Evolutionary conservation across 2,888 invertebrate genomes (phyloP).

Genomic region (Endomychus coccineus): DNA sequence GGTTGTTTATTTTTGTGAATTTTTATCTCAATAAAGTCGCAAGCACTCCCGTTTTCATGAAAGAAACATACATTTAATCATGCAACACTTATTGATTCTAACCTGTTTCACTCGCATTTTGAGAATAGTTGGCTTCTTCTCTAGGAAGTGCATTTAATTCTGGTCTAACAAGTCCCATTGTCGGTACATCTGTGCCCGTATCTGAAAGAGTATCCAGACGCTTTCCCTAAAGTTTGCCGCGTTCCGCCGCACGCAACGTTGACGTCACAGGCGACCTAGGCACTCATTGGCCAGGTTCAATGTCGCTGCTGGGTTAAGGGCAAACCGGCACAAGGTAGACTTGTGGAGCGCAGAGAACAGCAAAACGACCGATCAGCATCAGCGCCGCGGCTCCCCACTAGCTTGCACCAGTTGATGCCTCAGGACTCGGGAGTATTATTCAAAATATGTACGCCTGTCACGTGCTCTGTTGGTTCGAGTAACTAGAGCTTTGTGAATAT

Average conservation of each 20-base stretch:
- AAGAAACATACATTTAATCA: too few relatives aligned
- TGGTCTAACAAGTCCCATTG: conserved; percentile 26
- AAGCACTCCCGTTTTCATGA: too few relatives aligned
- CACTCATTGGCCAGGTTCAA: conserved; percentile 40
- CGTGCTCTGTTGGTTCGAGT: too few relatives aligned
- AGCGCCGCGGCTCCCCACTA: not conserved
- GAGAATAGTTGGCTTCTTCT: conserved; percentile 30
- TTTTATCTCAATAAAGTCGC: too few relatives aligned
- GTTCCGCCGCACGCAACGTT: not conserved
- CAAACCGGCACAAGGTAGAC: conserved; percentile 31
- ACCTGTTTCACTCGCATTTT: conserved; percentile 23
- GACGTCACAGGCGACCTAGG: conserved; percentile 56
- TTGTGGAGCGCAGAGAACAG: conserved; percentile 6
- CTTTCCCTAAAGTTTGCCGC: conserved; percentile 13
- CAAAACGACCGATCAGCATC: too few relatives aligned
- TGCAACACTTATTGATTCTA: too few relatives aligned
- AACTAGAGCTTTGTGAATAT: too few relatives aligned
- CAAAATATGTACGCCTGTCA: too few relatives aligned
- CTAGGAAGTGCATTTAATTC: conserved; percentile 25
- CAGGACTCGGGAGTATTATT: not conserved
- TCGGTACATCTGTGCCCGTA: conserved; percentile 18
- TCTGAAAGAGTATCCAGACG: conserved; percentile 20
- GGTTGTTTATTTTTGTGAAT: too few relatives aligned
- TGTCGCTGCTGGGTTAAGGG: conserved; percentile 42
- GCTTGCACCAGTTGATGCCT: not conserved